These are phyloP conservation scores for Drosophila falleni DNA, from an alignment of 2,888 invertebrate genomes.

Conservation along the genomic window DNA sequence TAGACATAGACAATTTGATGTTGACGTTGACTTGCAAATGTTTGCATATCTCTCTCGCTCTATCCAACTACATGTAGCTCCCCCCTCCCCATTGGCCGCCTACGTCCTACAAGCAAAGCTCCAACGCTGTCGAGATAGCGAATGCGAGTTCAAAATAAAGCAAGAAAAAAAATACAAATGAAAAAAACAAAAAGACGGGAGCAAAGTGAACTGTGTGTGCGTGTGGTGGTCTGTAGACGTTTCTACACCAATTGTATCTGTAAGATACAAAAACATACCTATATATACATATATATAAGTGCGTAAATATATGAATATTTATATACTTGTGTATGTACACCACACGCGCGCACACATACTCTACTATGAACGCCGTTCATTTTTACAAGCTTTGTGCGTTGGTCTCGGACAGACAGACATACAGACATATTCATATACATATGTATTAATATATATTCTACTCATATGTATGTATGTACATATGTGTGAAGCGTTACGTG, in stretches of 20 bases:
- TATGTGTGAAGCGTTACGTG: slow-evolving; percentile 26
- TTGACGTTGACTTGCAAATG: slow-evolving; percentile 31
- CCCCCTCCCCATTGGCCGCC: slow-evolving; percentile 16
- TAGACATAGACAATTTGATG: slow-evolving; percentile 23
- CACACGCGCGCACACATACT: slow-evolving; percentile 20
- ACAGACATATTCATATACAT: slow-evolving; percentile 10
- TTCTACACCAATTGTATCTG: slow-evolving; percentile 54
- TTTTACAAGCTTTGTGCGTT: slow-evolving; percentile 71
- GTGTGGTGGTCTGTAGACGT: slow-evolving; percentile 37
- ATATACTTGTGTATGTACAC: slow-evolving; percentile 12
- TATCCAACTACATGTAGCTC: slow-evolving; percentile 23
- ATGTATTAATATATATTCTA: not conserved
- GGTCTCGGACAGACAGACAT: slow-evolving; percentile 46
- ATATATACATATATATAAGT: slow-evolving; percentile 11
- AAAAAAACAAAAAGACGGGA: slow-evolving; percentile 32
- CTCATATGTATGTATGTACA: not conserved
- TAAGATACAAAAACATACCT: slow-evolving; percentile 33
- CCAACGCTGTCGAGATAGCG: slow-evolving; percentile 42
- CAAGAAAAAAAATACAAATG: not conserved
- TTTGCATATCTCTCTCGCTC: slow-evolving; percentile 36
- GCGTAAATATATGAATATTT: slow-evolving; percentile 10
- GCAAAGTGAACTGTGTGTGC: slow-evolving; percentile 21
- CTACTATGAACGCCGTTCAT: slow-evolving; percentile 17
- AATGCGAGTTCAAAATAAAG: slow-evolving; percentile 46
- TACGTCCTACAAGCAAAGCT: slow-evolving; percentile 11